phyloP scores from a whole-genome alignment of 2,888 invertebrate genomes.

The Mellilla xanthometata region DNA sequence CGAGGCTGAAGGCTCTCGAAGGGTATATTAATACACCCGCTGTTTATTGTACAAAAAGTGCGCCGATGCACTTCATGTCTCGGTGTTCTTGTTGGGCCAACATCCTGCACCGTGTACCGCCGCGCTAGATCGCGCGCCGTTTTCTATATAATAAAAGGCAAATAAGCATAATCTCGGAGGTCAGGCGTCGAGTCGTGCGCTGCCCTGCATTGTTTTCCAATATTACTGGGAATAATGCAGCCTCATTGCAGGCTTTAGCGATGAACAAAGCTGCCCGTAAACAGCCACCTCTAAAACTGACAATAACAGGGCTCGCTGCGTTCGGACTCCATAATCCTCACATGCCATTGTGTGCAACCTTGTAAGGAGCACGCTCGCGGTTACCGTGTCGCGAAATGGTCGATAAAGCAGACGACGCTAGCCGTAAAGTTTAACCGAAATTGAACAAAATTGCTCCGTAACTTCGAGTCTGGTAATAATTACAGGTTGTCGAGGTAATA shows the following conservation, averaged over 20 bases:
- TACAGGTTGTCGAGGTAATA: slow-evolving; percentile 21
- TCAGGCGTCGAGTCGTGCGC: slow-evolving; percentile 52
- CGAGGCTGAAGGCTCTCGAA: slow-evolving; percentile 37
- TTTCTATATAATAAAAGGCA: slow-evolving; percentile 69
- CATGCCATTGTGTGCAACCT: slow-evolving; percentile 55
- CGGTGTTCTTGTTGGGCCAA: slow-evolving; percentile 48
- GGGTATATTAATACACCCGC: slow-evolving; percentile 61
- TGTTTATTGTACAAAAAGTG: slow-evolving; percentile 56
- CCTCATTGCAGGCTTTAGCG: slow-evolving; percentile 32
- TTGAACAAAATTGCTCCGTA: slow-evolving; percentile 9
- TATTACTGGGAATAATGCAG: slow-evolving; percentile 17
- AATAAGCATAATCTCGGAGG: slow-evolving; percentile 65
- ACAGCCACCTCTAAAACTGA: slow-evolving; percentile 59
- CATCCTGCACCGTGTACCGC: slow-evolving; percentile 49
- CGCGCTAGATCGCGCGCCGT: slow-evolving; percentile 41
- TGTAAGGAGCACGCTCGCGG: slow-evolving; percentile 41
- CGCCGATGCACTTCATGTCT: slow-evolving; percentile 32
- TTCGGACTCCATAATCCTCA: slow-evolving; percentile 28
- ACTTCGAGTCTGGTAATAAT: slow-evolving; percentile 15
- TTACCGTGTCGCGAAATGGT: slow-evolving; percentile 26
- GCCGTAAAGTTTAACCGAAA: slow-evolving; percentile 12
- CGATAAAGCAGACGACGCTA: slow-evolving; percentile 15
- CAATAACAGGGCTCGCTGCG: slow-evolving; percentile 43
- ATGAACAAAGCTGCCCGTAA: slow-evolving; percentile 46
- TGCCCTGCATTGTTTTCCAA: slow-evolving; percentile 56